Base-by-base conservation (phyloP, 2,888 invertebrate genomes). In the Polymixis lichenea region DNA sequence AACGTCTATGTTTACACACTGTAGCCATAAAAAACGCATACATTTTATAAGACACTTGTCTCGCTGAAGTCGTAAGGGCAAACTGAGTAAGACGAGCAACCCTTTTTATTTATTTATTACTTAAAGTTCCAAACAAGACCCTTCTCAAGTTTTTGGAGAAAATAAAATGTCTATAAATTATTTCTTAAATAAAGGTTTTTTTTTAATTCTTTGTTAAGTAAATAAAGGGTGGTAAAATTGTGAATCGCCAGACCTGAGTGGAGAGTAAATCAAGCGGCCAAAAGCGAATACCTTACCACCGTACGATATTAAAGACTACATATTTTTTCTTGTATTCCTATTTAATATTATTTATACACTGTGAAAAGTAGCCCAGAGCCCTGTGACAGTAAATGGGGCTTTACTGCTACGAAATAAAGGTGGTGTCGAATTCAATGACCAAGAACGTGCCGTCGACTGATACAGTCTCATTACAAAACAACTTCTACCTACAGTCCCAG, bases 11-110 rank as follows among this genome's bases (percentile, higher is more conserved):
- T 83, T 76, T 79, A 60, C 70, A 73, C 46, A 38, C 19, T 53
- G 17, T 68, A 32, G 25, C 49, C 43, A 66, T 72, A 69, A 72
- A 75, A 65, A 58, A 19, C 51, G 15, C 25, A 72, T 76, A 76
- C 65, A 74, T 61, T 83, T 76, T 80, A 76, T 80, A n/a, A 61
- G 68, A 62, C 32, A 65, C 76, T 83, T 69, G 64, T 64, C 67
- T 72, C 55, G 11, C 7, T 28, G 53, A 56, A 72, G 55, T 72
- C 71, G 67, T 76, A 49, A 83, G 64, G 43, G n/a, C 17, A 49
- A 58, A 71, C 49, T 74, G 38, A 83, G 71, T 49, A 38, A 64
- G 25, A 69, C n/a, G 32, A 55, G 15, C 15, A 53, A 58, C 65
- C 60, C 46, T 72, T 79, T 64, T 46, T 56, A 73, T 73, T 73